Evolutionary conservation across 2,797 vertebrate species (phyloP), one percentile per base, ranked within the genome.

Genomic region (Sitta carolinensis): DNA sequence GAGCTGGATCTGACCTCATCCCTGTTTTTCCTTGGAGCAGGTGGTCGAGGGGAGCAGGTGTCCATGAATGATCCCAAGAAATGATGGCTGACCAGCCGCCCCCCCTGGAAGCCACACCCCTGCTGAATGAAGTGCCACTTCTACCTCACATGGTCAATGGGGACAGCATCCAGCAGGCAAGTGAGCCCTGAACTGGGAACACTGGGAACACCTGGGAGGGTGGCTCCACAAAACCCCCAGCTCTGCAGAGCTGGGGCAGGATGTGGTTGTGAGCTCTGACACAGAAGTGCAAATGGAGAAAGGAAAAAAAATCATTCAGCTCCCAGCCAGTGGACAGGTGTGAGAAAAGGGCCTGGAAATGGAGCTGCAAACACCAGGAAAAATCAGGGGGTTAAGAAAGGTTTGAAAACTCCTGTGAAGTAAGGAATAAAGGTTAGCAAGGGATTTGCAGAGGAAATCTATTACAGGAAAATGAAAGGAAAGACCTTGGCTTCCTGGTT

Each of bases 21-120:
- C 1, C 58, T 77, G 14, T 87, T 12, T 70, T 36, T 30, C 50
- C 19, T 90, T 86, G 66, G 30, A 62, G 76, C 95, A 98, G 97
- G 94, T 85, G 85, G 77, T 80, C 70, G 45, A 73, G 30, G 92
- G 93, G 90, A 97, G 88, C 75, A 84, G 75, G 83, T 95, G 95
- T 97, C 97, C 85, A 98, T 98, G 98, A 98, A 91, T 80, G 92
- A 93, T 97, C 95, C 97, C 93, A 96, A 95, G 97, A 96, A 94
- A 98, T 98, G 97, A 98, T 98, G 98, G 98, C 97, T 87, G 98
- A 98, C 87, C 97, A 98, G 97, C 97, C 97, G 45, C 98, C 98
- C 82, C 97, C 98, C n/a, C 70, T 98, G 90, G 98, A 98, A 96
- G 96, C 98, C 68, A 97, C 97, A 4, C 94, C 98, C 29, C 85